Base-by-base conservation (phyloP, 2,888 invertebrate species). In the Cartodere bifasciata region DNA sequence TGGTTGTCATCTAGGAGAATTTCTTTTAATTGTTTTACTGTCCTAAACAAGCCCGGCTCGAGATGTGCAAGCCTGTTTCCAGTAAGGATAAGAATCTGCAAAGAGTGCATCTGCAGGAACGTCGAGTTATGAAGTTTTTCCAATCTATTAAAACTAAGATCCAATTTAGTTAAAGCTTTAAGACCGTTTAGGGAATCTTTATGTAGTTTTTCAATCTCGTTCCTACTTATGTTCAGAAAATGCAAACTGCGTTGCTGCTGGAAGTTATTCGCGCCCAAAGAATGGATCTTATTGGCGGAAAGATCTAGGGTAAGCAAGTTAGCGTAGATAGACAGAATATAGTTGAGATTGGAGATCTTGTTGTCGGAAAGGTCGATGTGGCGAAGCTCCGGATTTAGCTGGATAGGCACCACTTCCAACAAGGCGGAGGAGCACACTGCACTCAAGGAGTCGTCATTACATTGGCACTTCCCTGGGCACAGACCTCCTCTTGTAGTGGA, bases 321-420 rank as follows among this genome's bases (percentile, higher is more conserved):
- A 41, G 75, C 73, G 62, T 88, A 88, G 61, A 87, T 81, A 28
- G 70, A 71, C 50, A 88, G 72, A 12, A 83, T 76, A 55, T 78
- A 79, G 41, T 80, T 75, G 4, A 91, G 70, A 50, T 72, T 75
- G 50, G 72, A 70, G 52, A 92, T 84, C 44, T 75, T 73, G 60
- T 91, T 91, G 53, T 76, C 71, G n/a, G 80, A 78, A 34, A 91
- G 72, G 54, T 83, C 81, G 52, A 91, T 78, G 59, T 78, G 75
- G 30, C 74, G 75, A 28, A 85, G 74, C 55, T 84, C 84, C 22
- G 91, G 91, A 60, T 88, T 88, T 43, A 88, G 68, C 54, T 86
- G 86, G 46, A 87, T 86, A 37, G 88, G 88, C 31, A 88, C 82
- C 46, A 84, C 79, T 55, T 84, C 84, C 42, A 88, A 70, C 38